A percentile compares a stretch with the other conserved stretches of the same genome.
Conservation (phyloP, 2,888 invertebrate genomes). For the Dendrolimus houi region DNA sequence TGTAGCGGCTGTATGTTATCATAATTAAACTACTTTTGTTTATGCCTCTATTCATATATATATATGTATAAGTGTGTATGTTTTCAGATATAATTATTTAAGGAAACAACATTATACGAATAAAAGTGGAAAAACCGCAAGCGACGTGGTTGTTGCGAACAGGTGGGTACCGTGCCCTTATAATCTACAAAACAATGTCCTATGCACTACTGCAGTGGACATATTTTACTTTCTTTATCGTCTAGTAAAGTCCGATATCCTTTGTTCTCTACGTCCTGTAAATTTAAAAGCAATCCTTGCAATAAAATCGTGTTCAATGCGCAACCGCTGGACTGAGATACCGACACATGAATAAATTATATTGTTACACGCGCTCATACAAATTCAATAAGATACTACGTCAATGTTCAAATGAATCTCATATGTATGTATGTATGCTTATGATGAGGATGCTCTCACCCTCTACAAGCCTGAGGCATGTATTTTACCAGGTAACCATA, state of each 20-base stretch:
- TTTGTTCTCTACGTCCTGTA: slow-evolving; percentile 59
- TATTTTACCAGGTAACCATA: too few relatives aligned
- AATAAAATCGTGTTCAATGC: slow-evolving; percentile 46
- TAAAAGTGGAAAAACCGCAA: neutral
- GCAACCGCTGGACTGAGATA: slow-evolving; percentile 34
- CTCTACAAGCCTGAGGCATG: too few relatives aligned
- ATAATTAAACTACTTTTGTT: too few relatives aligned
- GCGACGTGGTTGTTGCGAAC: slow-evolving; percentile 17
- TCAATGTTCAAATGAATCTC: too few relatives aligned
- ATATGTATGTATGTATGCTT: too few relatives aligned
- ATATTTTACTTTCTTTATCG: slow-evolving; percentile 65
- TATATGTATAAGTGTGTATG: too few relatives aligned
- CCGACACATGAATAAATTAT: slow-evolving; percentile 54
- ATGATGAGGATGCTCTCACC: too few relatives aligned
- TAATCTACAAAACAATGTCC: slow-evolving; percentile 36
- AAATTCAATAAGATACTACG: too few relatives aligned
- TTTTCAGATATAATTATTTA: too few relatives aligned
- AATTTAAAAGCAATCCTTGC: slow-evolving; percentile 61
- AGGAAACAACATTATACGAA: too few relatives aligned
- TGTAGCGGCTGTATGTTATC: too few relatives aligned
- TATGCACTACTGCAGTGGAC: slow-evolving; percentile 49
- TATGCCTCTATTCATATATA: too few relatives aligned
- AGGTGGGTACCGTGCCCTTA: slow-evolving; percentile 42
- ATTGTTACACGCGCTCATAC: slow-evolving; percentile 14
- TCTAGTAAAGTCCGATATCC: slow-evolving; percentile 53